Conservation (phyloP, 1,140 invertebrate species). For the Melipona quadrifasciata region DNA sequence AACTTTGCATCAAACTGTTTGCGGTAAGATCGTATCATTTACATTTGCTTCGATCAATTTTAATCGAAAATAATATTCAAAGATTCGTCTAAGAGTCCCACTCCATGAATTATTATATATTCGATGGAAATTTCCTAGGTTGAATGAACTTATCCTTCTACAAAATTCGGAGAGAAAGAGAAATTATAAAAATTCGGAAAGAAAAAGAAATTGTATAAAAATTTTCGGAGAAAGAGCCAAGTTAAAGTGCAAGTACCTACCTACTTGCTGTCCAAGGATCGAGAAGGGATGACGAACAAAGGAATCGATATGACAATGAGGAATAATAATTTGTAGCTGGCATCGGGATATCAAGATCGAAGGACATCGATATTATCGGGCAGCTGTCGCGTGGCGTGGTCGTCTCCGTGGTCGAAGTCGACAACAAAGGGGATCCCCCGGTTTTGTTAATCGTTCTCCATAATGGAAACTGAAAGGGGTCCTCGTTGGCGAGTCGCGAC, state of each 20-base stretch:
- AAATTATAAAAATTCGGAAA: too few relatives aligned
- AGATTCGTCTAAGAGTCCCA: too few relatives aligned
- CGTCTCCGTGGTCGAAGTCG: slow-evolving; percentile 11
- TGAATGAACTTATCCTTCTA: too few relatives aligned
- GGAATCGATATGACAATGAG: slow-evolving; percentile 7
- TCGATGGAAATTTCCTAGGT: too few relatives aligned
- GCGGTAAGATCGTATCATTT: too few relatives aligned
- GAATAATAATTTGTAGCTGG: slow-evolving; percentile 27
- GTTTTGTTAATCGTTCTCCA: slow-evolving; percentile 50
- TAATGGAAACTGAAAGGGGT: slow-evolving; percentile 47
- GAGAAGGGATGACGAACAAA: slow-evolving; percentile 25
- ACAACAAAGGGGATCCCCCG: slow-evolving; percentile 46
- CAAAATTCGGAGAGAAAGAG: too few relatives aligned
- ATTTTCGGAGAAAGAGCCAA: background rate
- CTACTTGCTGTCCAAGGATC: background rate
- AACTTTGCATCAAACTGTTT: background rate
- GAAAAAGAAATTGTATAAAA: background rate
- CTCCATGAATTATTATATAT: too few relatives aligned
- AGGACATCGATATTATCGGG: slow-evolving; percentile 61
- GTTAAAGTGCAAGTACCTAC: background rate
- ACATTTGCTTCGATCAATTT: too few relatives aligned
- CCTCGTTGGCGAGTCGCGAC: background rate
- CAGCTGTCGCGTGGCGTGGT: slow-evolving; percentile 54
- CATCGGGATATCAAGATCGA: slow-evolving; percentile 39
- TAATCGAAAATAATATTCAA: too few relatives aligned